phyloP scores from a whole-genome alignment of 2,113 vertebrate genomes.

The Leptobrachium leishanense region DNA sequence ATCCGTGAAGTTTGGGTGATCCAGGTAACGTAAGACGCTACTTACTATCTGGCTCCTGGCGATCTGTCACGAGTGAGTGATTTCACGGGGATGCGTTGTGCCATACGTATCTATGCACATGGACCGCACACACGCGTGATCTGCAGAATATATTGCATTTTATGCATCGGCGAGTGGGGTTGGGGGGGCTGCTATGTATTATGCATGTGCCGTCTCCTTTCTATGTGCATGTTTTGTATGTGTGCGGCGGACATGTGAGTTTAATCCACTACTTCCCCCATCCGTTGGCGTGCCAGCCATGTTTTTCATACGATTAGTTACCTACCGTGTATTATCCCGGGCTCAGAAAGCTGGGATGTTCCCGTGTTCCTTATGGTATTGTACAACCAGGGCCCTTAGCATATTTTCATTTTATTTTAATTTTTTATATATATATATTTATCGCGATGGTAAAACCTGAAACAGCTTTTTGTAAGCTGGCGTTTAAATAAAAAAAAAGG shows the following conservation, averaged over 20 bases:
- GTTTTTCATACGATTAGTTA: slow-evolving; percentile 68
- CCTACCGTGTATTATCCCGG: slow-evolving; percentile 58
- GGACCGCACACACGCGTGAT: neutral
- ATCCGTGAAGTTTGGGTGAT: slow-evolving; percentile 53
- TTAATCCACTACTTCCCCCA: slow-evolving; percentile 69
- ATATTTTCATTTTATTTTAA: neutral
- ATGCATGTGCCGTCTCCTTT: neutral
- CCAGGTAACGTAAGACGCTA: slow-evolving; percentile 60
- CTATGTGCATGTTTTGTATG: neutral
- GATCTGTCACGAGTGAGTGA: slow-evolving; percentile 44
- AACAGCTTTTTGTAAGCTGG: too few species aligned
- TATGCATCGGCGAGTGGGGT: neutral
- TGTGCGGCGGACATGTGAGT: slow-evolving; percentile 55
- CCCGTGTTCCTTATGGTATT: slow-evolving; percentile 62
- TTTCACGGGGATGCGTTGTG: neutral
- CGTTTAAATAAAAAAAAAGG: too few species aligned
- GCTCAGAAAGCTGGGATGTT: slow-evolving; percentile 64
- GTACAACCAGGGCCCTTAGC: slow-evolving; percentile 52
- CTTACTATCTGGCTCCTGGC: neutral
- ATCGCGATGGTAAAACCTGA: too few species aligned
- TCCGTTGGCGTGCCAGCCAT: slow-evolving; percentile 72
- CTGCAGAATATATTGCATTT: slow-evolving; percentile 9
- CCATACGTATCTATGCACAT: neutral
- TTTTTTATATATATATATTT: too few species aligned
- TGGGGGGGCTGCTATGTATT: too few species aligned